These are phyloP conservation scores for Drosophila formosana DNA, from an alignment of 2,888 invertebrate species.

Conservation along the genomic window DNA sequence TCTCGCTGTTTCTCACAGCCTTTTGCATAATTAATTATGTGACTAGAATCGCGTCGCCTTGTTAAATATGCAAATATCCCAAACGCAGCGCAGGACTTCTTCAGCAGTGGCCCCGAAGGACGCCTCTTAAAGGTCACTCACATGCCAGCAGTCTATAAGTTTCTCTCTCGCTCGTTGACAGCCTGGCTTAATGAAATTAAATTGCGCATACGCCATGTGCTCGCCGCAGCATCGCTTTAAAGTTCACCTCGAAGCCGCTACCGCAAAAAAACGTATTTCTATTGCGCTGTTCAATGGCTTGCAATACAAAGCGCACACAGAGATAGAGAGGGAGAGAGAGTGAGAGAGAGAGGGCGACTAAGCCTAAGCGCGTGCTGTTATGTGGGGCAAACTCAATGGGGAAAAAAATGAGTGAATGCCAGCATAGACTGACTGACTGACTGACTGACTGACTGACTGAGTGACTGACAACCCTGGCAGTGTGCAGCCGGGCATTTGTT, in stretches of 20 bases:
- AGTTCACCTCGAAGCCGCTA: conserved; percentile 33
- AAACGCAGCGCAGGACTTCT: conserved; percentile 31
- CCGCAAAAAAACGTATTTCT: conserved; percentile 37
- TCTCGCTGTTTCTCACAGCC: conserved; percentile 49
- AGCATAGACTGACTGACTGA: conserved; percentile 40
- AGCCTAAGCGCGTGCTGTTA: conserved; percentile 47
- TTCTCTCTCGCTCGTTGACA: conserved; percentile 21
- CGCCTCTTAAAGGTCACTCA: conserved; percentile 65
- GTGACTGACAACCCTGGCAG: conserved; percentile 30
- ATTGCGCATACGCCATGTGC: conserved; percentile 52
- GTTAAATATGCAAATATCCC: conserved; percentile 77
- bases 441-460: conserved; percentile 18
- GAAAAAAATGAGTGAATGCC: conserved; percentile 61
- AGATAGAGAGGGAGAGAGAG: conserved; percentile 11
- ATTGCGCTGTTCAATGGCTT: conserved; percentile 70
- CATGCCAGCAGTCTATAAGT: conserved; percentile 44
- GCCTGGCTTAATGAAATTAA: conserved; percentile 47
- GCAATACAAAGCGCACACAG: conserved; percentile 45
- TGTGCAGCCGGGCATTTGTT: conserved; percentile 37
- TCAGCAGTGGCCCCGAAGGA: conserved; percentile 35
- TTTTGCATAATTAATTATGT: conserved; percentile 81
- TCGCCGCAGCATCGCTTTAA: conserved; percentile 39
- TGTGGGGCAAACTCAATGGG: conserved; percentile 55
- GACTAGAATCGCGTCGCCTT: conserved; percentile 69
- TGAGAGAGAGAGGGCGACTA: conserved; percentile 8